These are phyloP conservation scores for Oostethus manadensis DNA, from an alignment of 2,113 vertebrate species.

Conservation along the genomic window DNA sequence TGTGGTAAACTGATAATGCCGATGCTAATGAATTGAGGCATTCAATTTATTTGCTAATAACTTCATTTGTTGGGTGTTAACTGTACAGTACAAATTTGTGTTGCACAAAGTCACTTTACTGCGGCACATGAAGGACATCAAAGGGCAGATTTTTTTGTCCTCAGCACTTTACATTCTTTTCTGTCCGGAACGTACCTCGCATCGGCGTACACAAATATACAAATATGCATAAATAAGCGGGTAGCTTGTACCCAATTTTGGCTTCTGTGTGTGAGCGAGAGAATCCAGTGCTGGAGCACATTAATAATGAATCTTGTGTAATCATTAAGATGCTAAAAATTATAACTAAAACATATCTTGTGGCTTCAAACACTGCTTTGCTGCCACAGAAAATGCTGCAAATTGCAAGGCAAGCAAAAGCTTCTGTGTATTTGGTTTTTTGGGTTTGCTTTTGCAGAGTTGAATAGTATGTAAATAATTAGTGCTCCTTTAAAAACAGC, in stretches of 20 bases:
- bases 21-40: too few species aligned
- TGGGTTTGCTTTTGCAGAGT: conserved; percentile 20
- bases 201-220: too few species aligned
- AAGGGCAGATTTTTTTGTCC: too few species aligned
- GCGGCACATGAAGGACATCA: too few species aligned
- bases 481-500: too few species aligned
- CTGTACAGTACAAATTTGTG: too few species aligned
- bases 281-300: conserved; percentile 66
- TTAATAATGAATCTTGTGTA: conserved; percentile 90
- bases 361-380: conserved; percentile 74
- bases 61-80: too few species aligned
- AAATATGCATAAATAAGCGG: conserved; percentile 14
- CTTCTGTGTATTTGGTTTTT: conserved; percentile 49
- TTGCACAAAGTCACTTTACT: conserved; percentile 44
- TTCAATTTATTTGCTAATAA: too few species aligned
- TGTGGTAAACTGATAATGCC: too few species aligned
- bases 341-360: conserved; percentile 88
- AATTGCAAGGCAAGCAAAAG: conserved; percentile 42
- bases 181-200: too few species aligned
- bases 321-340: conserved; percentile 82
- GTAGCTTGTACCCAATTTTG: conserved; percentile 53
- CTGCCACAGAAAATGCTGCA: conserved; percentile 55
- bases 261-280: conserved; percentile 53
- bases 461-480: conserved; percentile 26
- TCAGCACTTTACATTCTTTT: too few species aligned